These are phyloP conservation scores for Ciona savignyi DNA, from an alignment of 23 tunicate species.

Conservation along the genomic window DNA sequence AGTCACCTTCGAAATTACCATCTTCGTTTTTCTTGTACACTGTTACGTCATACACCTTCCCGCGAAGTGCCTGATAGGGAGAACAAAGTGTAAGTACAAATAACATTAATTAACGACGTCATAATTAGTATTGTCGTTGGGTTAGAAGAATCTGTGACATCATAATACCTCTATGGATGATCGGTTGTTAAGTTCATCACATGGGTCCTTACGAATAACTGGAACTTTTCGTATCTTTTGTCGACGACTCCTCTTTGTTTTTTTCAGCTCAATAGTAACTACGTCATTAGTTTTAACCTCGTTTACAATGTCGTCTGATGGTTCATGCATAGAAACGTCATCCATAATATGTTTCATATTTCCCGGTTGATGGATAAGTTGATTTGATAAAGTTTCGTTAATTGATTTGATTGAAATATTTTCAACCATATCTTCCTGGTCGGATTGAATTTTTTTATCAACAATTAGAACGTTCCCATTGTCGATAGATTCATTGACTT, in stretches of 20 bases:
- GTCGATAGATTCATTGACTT: too few species aligned
- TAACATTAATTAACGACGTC: not conserved
- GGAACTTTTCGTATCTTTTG: not conserved
- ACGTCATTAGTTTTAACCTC: not conserved
- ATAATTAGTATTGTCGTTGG: not conserved
- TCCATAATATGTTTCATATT: not conserved
- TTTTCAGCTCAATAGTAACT: not conserved
- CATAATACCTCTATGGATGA: constrained; percentile 24
- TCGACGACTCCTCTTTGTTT: constrained; percentile 2
- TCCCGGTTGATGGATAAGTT: not conserved
- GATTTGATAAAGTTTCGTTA: not conserved
- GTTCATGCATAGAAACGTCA: not conserved
- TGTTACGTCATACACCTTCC: constrained; percentile 60
- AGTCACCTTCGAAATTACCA: constrained; percentile 55
- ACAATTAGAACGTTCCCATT: too few species aligned
- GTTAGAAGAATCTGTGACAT: not conserved
- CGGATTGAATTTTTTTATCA: too few species aligned
- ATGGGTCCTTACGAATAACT: constrained; percentile 9
- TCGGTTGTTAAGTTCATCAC: constrained; percentile 7
- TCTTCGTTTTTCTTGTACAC: constrained; percentile 60
- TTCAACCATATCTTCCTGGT: not conserved
- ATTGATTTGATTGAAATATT: not conserved
- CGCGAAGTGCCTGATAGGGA: constrained; percentile 48
- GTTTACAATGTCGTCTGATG: too few species aligned
- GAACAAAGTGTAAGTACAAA: not conserved